Evolutionary conservation across 2,797 vertebrate genomes (phyloP), one percentile per base, ranked within the genome.

Genomic region (Lepus oiostolus): DNA sequence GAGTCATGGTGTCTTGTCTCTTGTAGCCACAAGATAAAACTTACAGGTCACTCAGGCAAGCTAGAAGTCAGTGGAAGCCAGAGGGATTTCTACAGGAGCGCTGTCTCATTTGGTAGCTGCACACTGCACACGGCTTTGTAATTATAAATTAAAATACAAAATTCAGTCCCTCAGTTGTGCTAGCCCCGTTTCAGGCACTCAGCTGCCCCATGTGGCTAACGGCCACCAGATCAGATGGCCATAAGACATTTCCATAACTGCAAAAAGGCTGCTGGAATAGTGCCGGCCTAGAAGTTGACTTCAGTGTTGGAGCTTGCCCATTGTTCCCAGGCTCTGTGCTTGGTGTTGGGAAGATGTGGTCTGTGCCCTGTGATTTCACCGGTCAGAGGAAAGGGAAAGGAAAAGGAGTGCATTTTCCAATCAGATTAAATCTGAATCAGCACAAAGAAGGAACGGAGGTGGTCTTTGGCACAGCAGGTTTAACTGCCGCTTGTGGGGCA

Each of bases 1-100:
- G 21, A 93, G 28, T 89, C 72, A 89, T n/a, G 26, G 4, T 94
- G 65, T 92, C 88, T 72, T 83, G 42, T 77, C 67, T 93, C 58
- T 94, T 90, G 17, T 92, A 68, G 81, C 21, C 10, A 72, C 32
- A 47, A 47, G n/a, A 21, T 74, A 47, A 88, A 38, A 86, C 38
- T 60, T 4, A 30, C 80, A 62, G 72, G 74, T 60, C 58, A 77
- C 14, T 26, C 47, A 77, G 47, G 32, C 72, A 88, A 38, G 38
- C 82, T 72, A 88, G 26, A 91, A 94, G 21, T 80, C 35, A 54
- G 12, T 24, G 35, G 47, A 79, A 35, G 14, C 62, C 54, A 88
- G 76, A 60, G 28, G 32, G 24, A 67, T 70, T 88, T 93, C 70
- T 86, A 72, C 50, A 87, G 82, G 22, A 63, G 32, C 42, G 42